Base-by-base conservation (phyloP, 2,888 invertebrate species). In the Plagodis pulveraria region DNA sequence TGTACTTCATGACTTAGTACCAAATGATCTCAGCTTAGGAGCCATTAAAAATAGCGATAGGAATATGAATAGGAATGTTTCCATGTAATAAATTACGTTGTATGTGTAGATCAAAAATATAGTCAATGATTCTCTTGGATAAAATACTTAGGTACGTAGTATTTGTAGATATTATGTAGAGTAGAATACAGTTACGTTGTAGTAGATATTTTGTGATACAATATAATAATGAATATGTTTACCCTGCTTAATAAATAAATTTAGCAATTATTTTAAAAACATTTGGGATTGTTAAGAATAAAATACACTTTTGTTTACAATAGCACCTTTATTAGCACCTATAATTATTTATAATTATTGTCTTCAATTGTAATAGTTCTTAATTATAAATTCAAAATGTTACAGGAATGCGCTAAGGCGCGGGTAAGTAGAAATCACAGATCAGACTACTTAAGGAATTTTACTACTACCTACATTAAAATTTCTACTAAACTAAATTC, bases 21-120 rank as follows among this genome's bases (percentile, higher is more conserved):
- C 93, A 0, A 93, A 93, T 65, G 93, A 93, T 78, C 81, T 93
- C 51, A 93, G 93, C 70, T 76, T 93, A 65, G 83, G 83, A 46
- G 70, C 83, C 22, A 68, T 78, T n/a, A 91, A 89, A 62, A 83
- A 78, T 73, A 78, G 65, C 50, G 84, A 85, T 55, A 83, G 87
- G 53, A 79, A 70, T 70, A 52, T 77, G 22, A 80, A 72, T 71
- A 84, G 84, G 54, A 84, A 84, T 65, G 71, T 86, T 61, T 73
- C 83, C 10, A 83, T 87, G 72, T 86, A 82, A 81, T 50, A 62
- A 62, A 48, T 41, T 43, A 41, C 41, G 42, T 41, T 47, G 22
- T 55, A 36, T 40, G 9, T 47, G 48, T 62, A 56, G 53, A 50
- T 54, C 22, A 45, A 57, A 50, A 51, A 67, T 69, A 33, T 63